These are phyloP conservation scores for Xylocopa sonorina DNA, from an alignment of 1,140 invertebrate species.

Conservation along the genomic window DNA sequence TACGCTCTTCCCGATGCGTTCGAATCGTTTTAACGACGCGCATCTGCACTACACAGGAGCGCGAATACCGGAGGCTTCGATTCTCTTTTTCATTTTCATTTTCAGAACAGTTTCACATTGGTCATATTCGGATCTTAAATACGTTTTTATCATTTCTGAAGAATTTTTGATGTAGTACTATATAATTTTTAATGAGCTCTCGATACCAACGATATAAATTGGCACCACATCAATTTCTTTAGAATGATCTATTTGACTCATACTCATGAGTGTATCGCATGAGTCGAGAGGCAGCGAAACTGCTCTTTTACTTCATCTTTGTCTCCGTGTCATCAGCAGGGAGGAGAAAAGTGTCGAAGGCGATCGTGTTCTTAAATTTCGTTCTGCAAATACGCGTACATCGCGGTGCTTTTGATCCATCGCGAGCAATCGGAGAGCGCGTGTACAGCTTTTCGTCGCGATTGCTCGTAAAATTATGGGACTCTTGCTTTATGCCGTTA, in stretches of 20 bases:
- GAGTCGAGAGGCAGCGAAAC: too few relatives aligned
- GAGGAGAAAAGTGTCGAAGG: constrained; percentile 31
- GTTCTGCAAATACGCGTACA: constrained; percentile 1
- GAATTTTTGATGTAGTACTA: too few relatives aligned
- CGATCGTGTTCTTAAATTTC: constrained; percentile 53
- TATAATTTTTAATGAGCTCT: too few relatives aligned
- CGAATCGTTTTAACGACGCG: constrained; percentile 32
- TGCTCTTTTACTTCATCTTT: too few relatives aligned
- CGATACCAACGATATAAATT: too few relatives aligned
- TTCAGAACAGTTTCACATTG: too few relatives aligned
- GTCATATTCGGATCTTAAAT: too few relatives aligned
- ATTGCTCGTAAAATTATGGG: constrained; percentile 34
- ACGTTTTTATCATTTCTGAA: too few relatives aligned
- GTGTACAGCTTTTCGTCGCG: neutral
- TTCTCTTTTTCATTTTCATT: neutral
- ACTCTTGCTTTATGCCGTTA: constrained; percentile 4
- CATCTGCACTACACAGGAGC: neutral
- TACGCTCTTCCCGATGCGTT: constrained; percentile 6
- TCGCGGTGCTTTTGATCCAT: constrained; percentile 14
- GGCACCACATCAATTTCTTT: too few relatives aligned
- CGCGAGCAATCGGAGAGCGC: neutral
- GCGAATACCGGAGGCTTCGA: constrained; percentile 11
- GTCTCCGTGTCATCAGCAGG: neutral
- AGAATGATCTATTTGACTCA: too few relatives aligned
- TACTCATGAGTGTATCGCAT: too few relatives aligned